Percentiles rank a stretch among this genome's conserved stretches.
phyloP scores from a whole-genome alignment of 2,888 invertebrate genomes.

The Andricus quercusramuli region DNA sequence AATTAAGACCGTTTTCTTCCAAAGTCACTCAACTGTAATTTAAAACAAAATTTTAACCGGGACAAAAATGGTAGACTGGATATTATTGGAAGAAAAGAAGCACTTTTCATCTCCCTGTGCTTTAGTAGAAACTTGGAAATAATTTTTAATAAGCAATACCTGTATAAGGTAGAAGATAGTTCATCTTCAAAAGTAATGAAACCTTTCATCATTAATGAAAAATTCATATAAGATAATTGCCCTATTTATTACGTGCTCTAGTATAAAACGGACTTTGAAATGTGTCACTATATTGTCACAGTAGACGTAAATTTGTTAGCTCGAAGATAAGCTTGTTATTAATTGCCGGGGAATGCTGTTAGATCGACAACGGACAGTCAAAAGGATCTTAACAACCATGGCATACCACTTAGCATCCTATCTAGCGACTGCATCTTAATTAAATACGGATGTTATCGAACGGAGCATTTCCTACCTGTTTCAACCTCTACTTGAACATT shows the following conservation, averaged over 20 bases:
- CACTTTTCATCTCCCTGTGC: too few relatives aligned
- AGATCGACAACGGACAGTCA: conserved; percentile 5
- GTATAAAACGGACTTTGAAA: neutral
- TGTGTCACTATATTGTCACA: neutral
- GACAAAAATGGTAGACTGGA: too few relatives aligned
- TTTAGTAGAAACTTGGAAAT: too few relatives aligned
- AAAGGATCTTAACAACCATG: neutral
- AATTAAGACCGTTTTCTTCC: too few relatives aligned
- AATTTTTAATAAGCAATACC: too few relatives aligned
- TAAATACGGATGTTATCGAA: conserved; percentile 5
- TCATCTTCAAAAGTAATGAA: neutral
- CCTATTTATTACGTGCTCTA: neutral
- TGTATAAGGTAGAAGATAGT: too few relatives aligned
- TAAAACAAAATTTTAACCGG: too few relatives aligned
- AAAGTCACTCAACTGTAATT: too few relatives aligned
- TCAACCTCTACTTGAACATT: neutral
- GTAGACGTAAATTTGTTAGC: conserved; percentile 10
- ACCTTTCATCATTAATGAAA: neutral
- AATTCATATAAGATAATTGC: neutral
- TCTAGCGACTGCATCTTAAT: conserved; percentile 21
- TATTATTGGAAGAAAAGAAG: too few relatives aligned
- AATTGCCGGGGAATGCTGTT: conserved; percentile 11
- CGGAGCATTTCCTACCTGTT: neutral
- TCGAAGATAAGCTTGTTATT: conserved; percentile 8
- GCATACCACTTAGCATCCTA: neutral